Base-by-base conservation (phyloP, 1,140 invertebrate genomes). In the Papilio glaucus region DNA sequence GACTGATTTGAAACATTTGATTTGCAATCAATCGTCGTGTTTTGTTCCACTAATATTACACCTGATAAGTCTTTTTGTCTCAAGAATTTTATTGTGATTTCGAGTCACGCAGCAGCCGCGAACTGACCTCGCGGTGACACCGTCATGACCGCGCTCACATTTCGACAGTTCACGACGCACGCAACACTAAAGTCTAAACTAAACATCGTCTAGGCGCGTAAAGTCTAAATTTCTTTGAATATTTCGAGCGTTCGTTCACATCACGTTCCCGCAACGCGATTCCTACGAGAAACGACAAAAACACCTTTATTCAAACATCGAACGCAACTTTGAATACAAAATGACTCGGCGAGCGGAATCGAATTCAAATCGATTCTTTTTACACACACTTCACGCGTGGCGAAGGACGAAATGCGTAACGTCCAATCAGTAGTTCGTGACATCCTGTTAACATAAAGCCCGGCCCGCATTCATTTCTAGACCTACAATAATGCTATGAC, bases 381-480 rank as follows among this genome's bases (percentile, higher is more conserved):
- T 82, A 75, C 79, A 83, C 65, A 77, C 80, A 78, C 77, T 77
- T 81, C 83, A 85, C 85, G 83, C 79, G 74, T 79, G 68, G 24
- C 78, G 85, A 87, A 89, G 89, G 89, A 88, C 87, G 85, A 83
- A 82, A 80, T 84, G 85, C 84, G 85, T 88, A 80, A 80, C 82
- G 81, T 74, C 73, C 77, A 75, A 72, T 75, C 73, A 68, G 65
- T 73, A 69, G 75, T 33, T 81, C 83, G 85, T 86, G 85, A 86
- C 84, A 86, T 88, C 85, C 86, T 86, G 86, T 75, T 78, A 77
- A 80, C 69, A 74, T 60, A 45, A 29, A 65, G 41, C 76, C 72
- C 45, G 49, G 45, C 67, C 68, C 72, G n/a, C 65, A 72, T 76
- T 77, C 18, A 18, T 37, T 63, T 63, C 61, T 63, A 63, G 61